A percentile compares a stretch with the other conserved stretches of the same genome.
Evolutionary conservation across 2,888 invertebrate genomes (phyloP).

Genomic region (Strigamia maritima): DNA sequence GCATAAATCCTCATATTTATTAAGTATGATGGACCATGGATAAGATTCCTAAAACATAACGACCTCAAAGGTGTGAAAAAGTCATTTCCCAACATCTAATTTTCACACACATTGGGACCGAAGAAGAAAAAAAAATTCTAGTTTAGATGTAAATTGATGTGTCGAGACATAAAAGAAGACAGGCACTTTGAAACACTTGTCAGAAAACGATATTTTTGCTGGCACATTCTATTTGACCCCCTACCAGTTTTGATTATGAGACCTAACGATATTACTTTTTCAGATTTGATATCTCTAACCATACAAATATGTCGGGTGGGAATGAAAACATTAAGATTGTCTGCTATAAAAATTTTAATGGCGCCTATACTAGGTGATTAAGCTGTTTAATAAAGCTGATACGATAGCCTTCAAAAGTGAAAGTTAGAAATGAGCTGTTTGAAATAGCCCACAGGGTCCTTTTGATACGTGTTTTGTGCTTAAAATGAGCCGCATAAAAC

Average conservation of each 20-base stretch:
- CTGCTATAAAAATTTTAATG: slow-evolving; percentile 12
- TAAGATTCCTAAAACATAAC: too few species aligned
- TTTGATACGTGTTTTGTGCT: background rate
- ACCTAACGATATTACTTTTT: slow-evolving; percentile 7
- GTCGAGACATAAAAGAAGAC: slow-evolving; percentile 4
- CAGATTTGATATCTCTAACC: background rate
- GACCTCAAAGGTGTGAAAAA: background rate
- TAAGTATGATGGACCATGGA: background rate
- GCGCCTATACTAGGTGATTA: background rate
- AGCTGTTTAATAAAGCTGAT: slow-evolving; percentile 1
- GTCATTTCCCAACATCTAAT: background rate
- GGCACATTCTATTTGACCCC: background rate
- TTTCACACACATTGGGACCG: background rate
- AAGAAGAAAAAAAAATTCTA: background rate
- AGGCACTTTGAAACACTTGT: background rate
- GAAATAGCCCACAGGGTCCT: background rate
- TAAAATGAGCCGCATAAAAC: background rate
- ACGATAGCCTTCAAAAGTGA: background rate
- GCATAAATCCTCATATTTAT: background rate
- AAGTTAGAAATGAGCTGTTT: slow-evolving; percentile 12
- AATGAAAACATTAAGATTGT: slow-evolving; percentile 15
- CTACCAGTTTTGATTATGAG: slow-evolving; percentile 21
- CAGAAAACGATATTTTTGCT: slow-evolving; percentile 9
- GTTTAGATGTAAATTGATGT: slow-evolving; percentile 19
- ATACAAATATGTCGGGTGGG: background rate